Evolutionary conservation across 1,140 invertebrate species (phyloP).

Genomic region (Papilio polyxenes): DNA sequence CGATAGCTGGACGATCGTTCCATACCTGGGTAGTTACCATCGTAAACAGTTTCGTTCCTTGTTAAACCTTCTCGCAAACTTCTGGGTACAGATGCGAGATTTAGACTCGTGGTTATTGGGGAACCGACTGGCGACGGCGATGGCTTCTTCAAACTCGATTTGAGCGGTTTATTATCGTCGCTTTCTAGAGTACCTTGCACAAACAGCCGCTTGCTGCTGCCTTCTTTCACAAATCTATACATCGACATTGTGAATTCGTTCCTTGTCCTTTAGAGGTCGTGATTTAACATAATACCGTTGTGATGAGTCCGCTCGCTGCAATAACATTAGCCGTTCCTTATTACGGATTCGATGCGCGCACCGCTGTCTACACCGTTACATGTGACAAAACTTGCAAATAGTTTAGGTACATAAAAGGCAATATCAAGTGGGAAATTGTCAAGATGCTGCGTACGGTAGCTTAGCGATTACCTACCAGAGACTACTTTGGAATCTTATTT

Average conservation of each 20-base stretch:
- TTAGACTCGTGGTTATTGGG: conserved; percentile 82
- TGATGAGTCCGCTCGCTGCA: conserved; percentile 54
- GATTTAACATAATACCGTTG: conserved; percentile 65
- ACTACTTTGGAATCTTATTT: not conserved
- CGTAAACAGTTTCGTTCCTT: conserved; percentile 74
- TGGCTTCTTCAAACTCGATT: conserved; percentile 81
- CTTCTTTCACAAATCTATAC: conserved; percentile 87
- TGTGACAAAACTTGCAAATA: conserved; percentile 66
- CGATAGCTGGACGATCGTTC: conserved; percentile 67
- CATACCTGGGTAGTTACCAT: conserved; percentile 77
- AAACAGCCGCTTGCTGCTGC: conserved; percentile 85
- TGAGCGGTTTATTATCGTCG: conserved; percentile 78
- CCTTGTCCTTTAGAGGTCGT: conserved; percentile 59
- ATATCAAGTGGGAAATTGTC: conserved; percentile 51
- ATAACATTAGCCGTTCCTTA: conserved; percentile 56
- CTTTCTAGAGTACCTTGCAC: conserved; percentile 88
- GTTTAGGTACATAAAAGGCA: conserved; percentile 47
- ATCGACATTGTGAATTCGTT: conserved; percentile 82
- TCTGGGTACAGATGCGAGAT: conserved; percentile 77
- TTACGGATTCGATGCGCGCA: conserved; percentile 73
- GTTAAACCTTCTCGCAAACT: conserved; percentile 74
- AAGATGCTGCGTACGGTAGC: conserved; percentile 32
- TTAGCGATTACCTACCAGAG: not conserved
- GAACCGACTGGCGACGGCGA: conserved; percentile 76
- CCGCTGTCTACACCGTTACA: conserved; percentile 55